Percentiles rank a stretch among this genome's conserved stretches.
Conservation (phyloP, 1,140 invertebrate species). For the roundworm (Caenorhabditis elegans) region DNA sequence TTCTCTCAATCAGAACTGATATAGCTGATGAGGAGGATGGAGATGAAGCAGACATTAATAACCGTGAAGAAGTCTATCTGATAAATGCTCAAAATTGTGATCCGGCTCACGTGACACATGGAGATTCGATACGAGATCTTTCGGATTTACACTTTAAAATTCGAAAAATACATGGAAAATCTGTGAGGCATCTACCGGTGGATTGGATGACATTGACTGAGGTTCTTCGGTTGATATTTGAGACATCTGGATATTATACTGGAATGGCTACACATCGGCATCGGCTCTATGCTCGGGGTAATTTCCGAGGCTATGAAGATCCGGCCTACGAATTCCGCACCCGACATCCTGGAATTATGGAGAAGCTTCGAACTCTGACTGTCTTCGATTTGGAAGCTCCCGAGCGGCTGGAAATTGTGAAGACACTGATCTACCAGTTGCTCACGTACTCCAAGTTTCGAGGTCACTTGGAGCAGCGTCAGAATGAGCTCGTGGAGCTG, state of each 20-base stretch:
- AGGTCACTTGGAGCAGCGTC: neutral
- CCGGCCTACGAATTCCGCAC: slow-evolving; percentile 23
- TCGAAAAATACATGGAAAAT: slow-evolving; percentile 36
- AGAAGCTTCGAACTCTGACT: slow-evolving; percentile 25
- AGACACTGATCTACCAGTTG: slow-evolving; percentile 38
- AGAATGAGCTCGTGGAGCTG: slow-evolving; percentile 17
- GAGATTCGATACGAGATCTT: slow-evolving; percentile 35
- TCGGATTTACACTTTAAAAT: slow-evolving; percentile 30
- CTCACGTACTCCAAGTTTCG: slow-evolving; percentile 40
- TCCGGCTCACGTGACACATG: slow-evolving; percentile 8
- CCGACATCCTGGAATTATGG: slow-evolving; percentile 19
- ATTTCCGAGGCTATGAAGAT: slow-evolving; percentile 42
- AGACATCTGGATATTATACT: slow-evolving; percentile 48
- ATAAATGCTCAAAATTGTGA: slow-evolving; percentile 32
- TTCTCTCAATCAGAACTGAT: slow-evolving; percentile 35
- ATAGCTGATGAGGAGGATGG: slow-evolving; percentile 44
- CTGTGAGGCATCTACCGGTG: slow-evolving; percentile 37
- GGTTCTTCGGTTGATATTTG: slow-evolving; percentile 36
- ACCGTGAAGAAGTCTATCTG: slow-evolving; percentile 21
- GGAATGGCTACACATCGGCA: slow-evolving; percentile 34
- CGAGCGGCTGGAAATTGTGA: slow-evolving; percentile 39
- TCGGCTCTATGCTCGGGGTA: slow-evolving; percentile 25
- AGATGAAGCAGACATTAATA: slow-evolving; percentile 36
- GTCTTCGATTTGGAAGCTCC: slow-evolving; percentile 42
- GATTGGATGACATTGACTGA: slow-evolving; percentile 51